A percentile compares a stretch with the other conserved stretches of the same genome.
phyloP scores from a whole-genome alignment of 2,888 invertebrate species.

The Morpho helenor region DNA sequence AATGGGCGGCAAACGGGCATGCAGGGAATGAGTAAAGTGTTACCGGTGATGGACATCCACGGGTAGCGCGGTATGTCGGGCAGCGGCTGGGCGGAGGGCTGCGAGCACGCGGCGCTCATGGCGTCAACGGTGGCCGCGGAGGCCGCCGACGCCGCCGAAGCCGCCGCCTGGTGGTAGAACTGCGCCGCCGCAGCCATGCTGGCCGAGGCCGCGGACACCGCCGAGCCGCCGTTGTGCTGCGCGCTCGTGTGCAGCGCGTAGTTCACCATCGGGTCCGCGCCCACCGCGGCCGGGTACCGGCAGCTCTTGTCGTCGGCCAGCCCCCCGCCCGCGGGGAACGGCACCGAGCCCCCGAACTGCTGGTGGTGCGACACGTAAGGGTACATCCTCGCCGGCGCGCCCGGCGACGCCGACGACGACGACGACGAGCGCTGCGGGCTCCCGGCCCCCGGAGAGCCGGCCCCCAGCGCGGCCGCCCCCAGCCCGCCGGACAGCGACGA shows the following conservation, averaged over 20 bases:
- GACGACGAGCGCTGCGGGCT: conserved; percentile 82
- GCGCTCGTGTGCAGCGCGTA: conserved; percentile 81
- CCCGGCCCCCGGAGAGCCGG: conserved; percentile 77
- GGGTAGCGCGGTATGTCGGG: conserved; percentile 96
- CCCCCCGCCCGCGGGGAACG: conserved; percentile 83
- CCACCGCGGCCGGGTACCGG: conserved; percentile 85
- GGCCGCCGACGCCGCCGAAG: conserved; percentile 87
- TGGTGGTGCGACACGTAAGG: conserved; percentile 93
- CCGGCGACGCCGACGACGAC: conserved; percentile 84
- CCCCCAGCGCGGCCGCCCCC: conserved; percentile 81
- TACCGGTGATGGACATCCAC: conserved; percentile 98
- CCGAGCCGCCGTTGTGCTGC: conserved; percentile 86
- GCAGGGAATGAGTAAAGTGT: conserved; percentile 71
- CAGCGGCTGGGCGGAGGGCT: conserved; percentile 91
- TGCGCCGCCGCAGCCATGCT: conserved; percentile 88
- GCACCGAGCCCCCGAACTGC: conserved; percentile 85
- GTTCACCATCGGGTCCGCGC: conserved; percentile 88
- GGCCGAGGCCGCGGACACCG: conserved; percentile 82
- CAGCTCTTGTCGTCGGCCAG: conserved; percentile 87
- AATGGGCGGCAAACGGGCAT: conserved; percentile 32
- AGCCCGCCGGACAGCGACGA: conserved; percentile 82
- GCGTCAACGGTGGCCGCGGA: conserved; percentile 89
- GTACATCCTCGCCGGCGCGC: conserved; percentile 92
- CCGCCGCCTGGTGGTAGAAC: conserved; percentile 92
- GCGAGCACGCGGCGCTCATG: conserved; percentile 89